Percentiles rank a stretch among this genome's conserved stretches.
phyloP scores from a whole-genome alignment of 37 sponge, comb jelly and placozoan genomes.

The Lycopodina hypogea region DNA sequence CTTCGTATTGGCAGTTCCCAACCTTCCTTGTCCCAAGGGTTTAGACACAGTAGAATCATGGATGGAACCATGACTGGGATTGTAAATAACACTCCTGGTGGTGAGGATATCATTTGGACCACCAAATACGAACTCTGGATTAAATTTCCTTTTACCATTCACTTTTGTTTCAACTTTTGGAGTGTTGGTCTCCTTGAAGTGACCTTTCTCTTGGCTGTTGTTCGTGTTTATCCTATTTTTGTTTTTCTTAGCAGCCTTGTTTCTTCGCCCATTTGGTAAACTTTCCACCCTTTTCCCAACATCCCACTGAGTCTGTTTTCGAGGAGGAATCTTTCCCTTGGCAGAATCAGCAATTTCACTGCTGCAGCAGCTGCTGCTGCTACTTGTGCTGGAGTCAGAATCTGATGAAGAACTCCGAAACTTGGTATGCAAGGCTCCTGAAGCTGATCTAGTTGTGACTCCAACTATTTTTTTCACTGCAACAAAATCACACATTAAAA shows the following conservation, averaged over 20 bases:
- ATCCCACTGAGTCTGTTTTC: constrained; percentile 4
- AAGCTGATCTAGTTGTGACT: constrained; percentile 1
- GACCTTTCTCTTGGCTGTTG: neutral
- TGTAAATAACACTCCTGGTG: constrained; percentile 18
- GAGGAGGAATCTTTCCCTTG: neutral
- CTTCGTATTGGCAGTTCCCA: neutral
- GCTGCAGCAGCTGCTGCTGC: constrained; percentile 5
- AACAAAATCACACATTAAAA: neutral
- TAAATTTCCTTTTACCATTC: neutral
- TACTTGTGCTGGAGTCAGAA: neutral
- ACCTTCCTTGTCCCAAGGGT: neutral
- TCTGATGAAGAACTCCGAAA: constrained; percentile 22
- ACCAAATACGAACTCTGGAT: constrained; percentile 9
- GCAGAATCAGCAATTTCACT: neutral
- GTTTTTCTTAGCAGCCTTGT: neutral
- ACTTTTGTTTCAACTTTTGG: neutral
- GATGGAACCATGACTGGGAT: too few species aligned
- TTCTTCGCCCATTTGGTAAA: neutral
- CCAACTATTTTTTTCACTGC: constrained; percentile 5
- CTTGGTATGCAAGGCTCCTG: constrained; percentile 22
- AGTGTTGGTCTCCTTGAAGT: too few species aligned
- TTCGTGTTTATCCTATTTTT: neutral
- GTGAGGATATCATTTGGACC: constrained; percentile 28
- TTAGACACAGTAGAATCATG: neutral
- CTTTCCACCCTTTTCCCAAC: neutral